Base-by-base conservation (phyloP, 1,140 invertebrate species). In the Heliothis subflexa region DNA sequence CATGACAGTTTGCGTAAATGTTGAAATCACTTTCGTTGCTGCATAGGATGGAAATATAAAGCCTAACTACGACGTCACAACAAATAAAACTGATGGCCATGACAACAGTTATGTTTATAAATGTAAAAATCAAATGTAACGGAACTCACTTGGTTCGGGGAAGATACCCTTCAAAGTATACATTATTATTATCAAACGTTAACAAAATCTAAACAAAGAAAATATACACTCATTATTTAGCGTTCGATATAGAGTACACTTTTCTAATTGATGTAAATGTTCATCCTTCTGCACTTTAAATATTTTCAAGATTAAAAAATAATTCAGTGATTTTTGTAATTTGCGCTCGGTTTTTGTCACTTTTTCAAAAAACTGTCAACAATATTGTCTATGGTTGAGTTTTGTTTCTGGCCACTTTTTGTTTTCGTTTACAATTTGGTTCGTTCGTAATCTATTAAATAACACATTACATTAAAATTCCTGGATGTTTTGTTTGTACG, bases 101-200 rank as follows among this genome's bases (percentile, higher is more conserved):
- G 74, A 70, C 77, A 59, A 81, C 70, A n/a, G n/a, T 21, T 47
- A 9, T 61, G 21, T 50, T 40, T 57, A n/a, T 50, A 49, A 40
- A n/a, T 16, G 2, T 25, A 7, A 45, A 78, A 75, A 79, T 79
- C 50, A 80, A 81, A 79, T n/a, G n/a, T 64, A 83, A 82, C 77
- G 66, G 68, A 71, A 95, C 95, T 95, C 91, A 95, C 95, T 95
- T 78, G 95, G 94, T 83, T 95, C 95, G 74, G 95, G 95, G 87
- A 95, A 95, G 89, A 95, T 91, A 70, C 95, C 95, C 83, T 95
- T 94, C 80, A 95, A 92, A 83, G 95, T 95, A 90, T 94, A 94
- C 93, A 94, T 94, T 78, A 54, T 91, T 82, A 78, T 80, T 79
- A 88, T 82, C 81, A 85, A 86, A 87, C 80, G 82, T 86, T 78